Evolutionary conservation across 2,113 vertebrate species (phyloP).

Genomic region (Gavialis gangeticus): DNA sequence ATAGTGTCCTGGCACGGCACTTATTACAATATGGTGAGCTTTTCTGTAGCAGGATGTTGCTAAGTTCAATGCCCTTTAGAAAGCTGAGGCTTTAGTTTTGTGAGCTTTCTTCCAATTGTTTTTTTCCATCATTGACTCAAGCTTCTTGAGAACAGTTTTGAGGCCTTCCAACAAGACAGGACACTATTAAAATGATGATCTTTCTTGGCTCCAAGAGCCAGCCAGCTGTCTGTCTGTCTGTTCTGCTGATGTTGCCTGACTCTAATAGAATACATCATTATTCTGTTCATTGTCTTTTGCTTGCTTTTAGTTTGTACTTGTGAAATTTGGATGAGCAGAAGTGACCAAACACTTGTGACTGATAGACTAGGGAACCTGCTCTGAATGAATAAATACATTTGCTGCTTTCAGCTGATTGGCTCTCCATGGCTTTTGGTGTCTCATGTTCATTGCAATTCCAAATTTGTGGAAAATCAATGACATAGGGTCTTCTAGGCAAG

Average conservation of each 20-base stretch:
- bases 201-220: neutral
- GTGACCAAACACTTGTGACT: neutral
- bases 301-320: conserved; percentile 10
- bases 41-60: neutral
- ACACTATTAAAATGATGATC: neutral
- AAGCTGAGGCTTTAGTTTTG: neutral
- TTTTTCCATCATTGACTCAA: neutral
- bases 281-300: neutral
- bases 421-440: neutral
- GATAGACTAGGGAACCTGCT: too few species aligned
- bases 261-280: neutral
- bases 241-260: neutral
- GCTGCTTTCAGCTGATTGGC: neutral
- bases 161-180: neutral
- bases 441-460: neutral
- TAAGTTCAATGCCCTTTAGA: neutral
- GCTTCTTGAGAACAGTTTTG: neutral
- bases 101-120: neutral
- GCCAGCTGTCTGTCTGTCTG: neutral
- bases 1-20: conserved; percentile 15
- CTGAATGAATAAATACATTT: too few species aligned
- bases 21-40: neutral
- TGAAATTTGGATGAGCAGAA: neutral
- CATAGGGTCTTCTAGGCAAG: neutral
- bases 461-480: neutral